Conservation (phyloP, 2,888 invertebrate genomes). For the Miltochrista miniata region DNA sequence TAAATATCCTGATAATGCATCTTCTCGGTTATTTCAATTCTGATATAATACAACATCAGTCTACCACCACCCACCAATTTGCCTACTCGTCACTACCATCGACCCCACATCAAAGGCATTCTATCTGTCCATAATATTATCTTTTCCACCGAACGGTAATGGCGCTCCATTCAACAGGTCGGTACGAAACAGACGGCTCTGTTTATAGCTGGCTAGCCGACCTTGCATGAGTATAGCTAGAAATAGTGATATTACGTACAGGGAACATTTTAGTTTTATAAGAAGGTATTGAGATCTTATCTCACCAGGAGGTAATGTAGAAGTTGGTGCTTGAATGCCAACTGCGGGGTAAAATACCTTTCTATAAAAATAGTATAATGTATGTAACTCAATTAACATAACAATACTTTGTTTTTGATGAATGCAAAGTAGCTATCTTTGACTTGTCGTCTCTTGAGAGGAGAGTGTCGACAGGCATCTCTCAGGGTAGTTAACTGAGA, state of each 20-base stretch:
- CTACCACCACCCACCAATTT: not conserved
- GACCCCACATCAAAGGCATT: not conserved
- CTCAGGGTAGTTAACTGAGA: too few species aligned
- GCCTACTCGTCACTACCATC: not conserved
- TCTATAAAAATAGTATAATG: too few species aligned
- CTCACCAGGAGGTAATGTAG: not conserved
- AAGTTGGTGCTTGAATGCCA: too few species aligned
- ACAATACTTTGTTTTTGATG: too few species aligned
- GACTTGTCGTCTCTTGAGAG: too few species aligned
- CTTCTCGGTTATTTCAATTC: too few species aligned
- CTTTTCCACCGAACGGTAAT: not conserved
- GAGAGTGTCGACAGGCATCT: too few species aligned
- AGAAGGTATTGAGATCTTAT: not conserved
- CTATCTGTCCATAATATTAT: not conserved
- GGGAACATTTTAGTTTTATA: not conserved
- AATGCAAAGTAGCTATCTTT: too few species aligned
- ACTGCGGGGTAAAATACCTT: too few species aligned
- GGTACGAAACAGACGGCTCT: constrained; percentile 29
- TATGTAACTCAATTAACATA: too few species aligned
- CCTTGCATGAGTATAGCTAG: constrained; percentile 29
- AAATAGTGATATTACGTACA: constrained; percentile 30
- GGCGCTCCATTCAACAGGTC: constrained; percentile 5
- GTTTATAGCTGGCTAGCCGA: constrained; percentile 25
- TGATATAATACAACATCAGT: not conserved
- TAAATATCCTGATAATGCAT: too few species aligned